Evolutionary conservation across 1,140 invertebrate species (phyloP).

Genomic region (Neomicropteryx cornuta): DNA sequence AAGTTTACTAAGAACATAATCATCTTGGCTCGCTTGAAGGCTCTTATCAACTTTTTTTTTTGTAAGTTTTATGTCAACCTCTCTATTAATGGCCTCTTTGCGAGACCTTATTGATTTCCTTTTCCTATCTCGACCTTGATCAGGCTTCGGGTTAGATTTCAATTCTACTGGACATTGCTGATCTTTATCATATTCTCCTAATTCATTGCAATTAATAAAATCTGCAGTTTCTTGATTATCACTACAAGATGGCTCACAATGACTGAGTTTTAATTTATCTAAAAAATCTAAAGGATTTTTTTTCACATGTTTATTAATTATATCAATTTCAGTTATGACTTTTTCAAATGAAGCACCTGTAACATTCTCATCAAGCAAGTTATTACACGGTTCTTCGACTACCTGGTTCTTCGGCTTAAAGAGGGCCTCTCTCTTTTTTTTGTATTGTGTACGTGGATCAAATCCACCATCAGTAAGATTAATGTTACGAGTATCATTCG

Average conservation of each 20-base stretch:
- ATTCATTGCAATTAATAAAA: constrained; percentile 8
- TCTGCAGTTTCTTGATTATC: constrained; percentile 21
- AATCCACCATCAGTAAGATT: constrained; percentile 19
- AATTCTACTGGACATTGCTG: no score
- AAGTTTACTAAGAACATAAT: constrained; percentile 45
- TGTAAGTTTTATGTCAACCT: constrained; percentile 11
- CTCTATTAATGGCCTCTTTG: constrained; percentile 7
- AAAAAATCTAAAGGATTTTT: constrained; percentile 33
- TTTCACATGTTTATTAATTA: constrained; percentile 35
- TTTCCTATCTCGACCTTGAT: constrained; percentile 17
- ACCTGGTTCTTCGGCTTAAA: constrained; percentile 25
- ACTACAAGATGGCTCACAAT: no score
- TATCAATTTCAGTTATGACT: constrained; percentile 41
- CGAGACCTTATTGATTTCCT: constrained; percentile 8
- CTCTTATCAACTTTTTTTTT: constrained; percentile 13
- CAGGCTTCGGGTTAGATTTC: no score
- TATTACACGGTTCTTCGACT: constrained; percentile 27
- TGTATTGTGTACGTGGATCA: constrained; percentile 34
- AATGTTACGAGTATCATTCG: constrained; percentile 16
- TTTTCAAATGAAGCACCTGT: constrained; percentile 41
- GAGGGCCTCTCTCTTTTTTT: constrained; percentile 28
- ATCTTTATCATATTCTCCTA: constrained; percentile 7
- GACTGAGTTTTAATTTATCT: constrained; percentile 24
- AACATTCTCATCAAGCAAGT: constrained; percentile 38
- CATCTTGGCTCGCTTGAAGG: no score